Percentiles rank a stretch among this genome's conserved stretches.
Conservation (phyloP, 2,113 vertebrate species). For the Otus sunia region DNA sequence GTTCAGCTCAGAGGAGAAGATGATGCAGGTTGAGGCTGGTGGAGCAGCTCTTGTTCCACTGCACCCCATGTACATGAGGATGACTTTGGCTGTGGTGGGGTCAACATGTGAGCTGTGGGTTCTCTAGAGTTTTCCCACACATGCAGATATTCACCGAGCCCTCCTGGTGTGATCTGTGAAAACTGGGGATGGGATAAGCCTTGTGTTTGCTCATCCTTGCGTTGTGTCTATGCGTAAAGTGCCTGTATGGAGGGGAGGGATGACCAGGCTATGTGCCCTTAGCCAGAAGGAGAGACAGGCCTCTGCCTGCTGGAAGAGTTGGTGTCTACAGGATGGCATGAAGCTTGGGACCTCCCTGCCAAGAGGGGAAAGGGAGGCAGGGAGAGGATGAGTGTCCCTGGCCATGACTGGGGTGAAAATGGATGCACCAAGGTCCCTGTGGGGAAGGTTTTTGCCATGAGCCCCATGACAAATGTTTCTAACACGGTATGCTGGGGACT, state of each 20-base stretch:
- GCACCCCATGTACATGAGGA: rapidly evolving
- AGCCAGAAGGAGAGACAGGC: neutral
- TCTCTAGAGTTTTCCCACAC: neutral
- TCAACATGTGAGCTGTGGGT: neutral
- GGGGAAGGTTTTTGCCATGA: neutral
- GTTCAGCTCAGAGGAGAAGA: neutral
- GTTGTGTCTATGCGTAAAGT: neutral
- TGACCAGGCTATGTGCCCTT: neutral
- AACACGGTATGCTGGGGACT: neutral
- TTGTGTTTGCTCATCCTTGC: neutral
- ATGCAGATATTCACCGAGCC: neutral
- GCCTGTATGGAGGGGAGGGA: neutral
- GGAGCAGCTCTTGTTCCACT: neutral
- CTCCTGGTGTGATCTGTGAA: neutral
- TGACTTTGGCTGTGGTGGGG: neutral
- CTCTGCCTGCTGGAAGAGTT: neutral
- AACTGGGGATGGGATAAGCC: neutral
- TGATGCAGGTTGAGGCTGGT: neutral
- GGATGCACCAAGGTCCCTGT: neutral
- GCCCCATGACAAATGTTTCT: neutral
- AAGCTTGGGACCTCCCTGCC: neutral
- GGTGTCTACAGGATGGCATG: neutral
- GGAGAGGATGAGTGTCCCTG: neutral
- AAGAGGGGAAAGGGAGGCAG: neutral
- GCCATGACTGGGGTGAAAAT: neutral